Base-by-base conservation (phyloP, 2,113 vertebrate genomes). In the Hyaena hyaena region DNA sequence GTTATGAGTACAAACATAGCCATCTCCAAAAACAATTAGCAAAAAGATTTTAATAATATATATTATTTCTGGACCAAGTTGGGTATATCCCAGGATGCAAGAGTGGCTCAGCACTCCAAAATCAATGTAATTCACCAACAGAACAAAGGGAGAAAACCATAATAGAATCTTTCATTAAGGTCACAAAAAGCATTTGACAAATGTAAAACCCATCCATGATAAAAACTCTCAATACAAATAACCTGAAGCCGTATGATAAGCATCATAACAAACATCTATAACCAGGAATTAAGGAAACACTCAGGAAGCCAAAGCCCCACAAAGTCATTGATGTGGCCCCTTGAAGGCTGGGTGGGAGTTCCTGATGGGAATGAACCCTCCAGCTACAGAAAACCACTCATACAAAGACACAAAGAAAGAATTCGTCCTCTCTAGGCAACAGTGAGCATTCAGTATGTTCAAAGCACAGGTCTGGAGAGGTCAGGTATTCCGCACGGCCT, bases 401-500 rank as follows among this genome's bases (percentile, higher is more conserved):
- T 14, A 79, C 19, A 74, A 80, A 77, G 61, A 19, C 26, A 86
- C 23, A 85, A 71, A 80, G 10, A 68, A 63, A 39, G 53, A 73
- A 35, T 23, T 0, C 31, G 28, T 26, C 35, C 58, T 87, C 68
- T 71, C 19, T 33, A 43, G 68, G 66, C 15, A 71, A 82, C 0
- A 87, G 10, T 10, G 26, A 87, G 6, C 21, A n/a, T 48, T 63
- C 33, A 4, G 26, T 35, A 69, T 1, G 21, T 16, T 79, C n/a
- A 4, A 73, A 31, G 12, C 43, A 43, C 74, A 92, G 61, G n/a
- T 28, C 15, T 33, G 23, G 31, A 12, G 14, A 66, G 45, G 10
- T 10, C 1, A 65, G 33, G 5, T 15, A 63, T 10, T 16, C 68
- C 0, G 8, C 10, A 45, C 5, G 6, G 28, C 19, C 76, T 10